Base-by-base conservation (phyloP, 2,888 invertebrate genomes). In the Piscicola geometra region DNA sequence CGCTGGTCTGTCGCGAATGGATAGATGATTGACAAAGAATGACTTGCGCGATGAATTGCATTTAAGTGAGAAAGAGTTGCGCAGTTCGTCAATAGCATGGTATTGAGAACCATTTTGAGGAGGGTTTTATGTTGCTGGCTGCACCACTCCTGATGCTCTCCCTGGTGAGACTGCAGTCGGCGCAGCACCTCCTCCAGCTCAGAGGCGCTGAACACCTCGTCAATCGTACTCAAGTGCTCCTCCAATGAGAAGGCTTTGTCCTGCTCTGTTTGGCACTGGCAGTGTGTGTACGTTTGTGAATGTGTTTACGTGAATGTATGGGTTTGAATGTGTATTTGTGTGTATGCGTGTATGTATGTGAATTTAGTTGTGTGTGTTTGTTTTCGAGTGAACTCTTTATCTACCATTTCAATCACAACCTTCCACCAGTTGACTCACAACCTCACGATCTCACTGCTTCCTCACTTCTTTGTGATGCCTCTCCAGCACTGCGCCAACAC, bases 181-280 rank as follows among this genome's bases (percentile, higher is more conserved):
- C 88, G 87, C 77, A 92, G 85, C 71, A 96, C 93, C 79, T 90
- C 91, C 84, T 94, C 94, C 5, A 96, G 88, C 0, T 90, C 89
- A 0, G 88, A 86, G 0, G 89, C 91, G 66, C 89, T 87, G 83
- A 97, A 97, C 81, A 90, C 90, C 78, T 89, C 88, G 83, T 94
- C 90, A 77, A 96, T 96, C 82, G 91, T 88, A 73, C 90, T 88
- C 78, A 92, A 86, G 79, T 91, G 86, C 0, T 89, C 88, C 1
- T 88, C 87, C 70, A 94, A 85, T 0, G 89, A 87, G 85, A 93
- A 94, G 76, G 90, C 89, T 28, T 86, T 85, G 76, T 89, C 87
- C 0, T 86, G 85, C 73, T 89, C 87, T 0, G 78, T 76, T 77
- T 81, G 81, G 80, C 84, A 82, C 84, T 85, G 80, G 25, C 25